Conservation (phyloP, 2,113 vertebrate genomes). For the Crotophaga sulcirostris region DNA sequence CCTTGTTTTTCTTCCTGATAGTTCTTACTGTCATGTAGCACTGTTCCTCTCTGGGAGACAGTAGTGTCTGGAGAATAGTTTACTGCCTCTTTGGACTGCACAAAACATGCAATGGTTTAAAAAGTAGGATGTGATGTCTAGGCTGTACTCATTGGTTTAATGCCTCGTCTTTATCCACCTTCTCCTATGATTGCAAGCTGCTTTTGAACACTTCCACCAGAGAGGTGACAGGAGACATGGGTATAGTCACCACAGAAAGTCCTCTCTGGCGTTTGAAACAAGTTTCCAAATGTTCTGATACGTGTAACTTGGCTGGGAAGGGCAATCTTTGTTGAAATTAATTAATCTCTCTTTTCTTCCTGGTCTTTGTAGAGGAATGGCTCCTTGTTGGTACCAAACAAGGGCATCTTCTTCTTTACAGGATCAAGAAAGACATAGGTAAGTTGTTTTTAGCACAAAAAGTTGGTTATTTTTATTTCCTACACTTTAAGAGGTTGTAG, state of each 20-base stretch:
- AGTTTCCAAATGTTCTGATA: background rate
- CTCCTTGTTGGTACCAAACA: slow-evolving; percentile 98
- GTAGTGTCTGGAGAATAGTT: background rate
- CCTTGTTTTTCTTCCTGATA: background rate
- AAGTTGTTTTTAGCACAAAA: background rate
- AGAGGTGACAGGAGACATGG: background rate
- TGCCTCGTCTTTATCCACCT: background rate
- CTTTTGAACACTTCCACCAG: background rate
- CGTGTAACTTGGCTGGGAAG: background rate
- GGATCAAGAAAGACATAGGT: slow-evolving; percentile 93
- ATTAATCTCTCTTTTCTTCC: background rate
- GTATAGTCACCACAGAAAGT: background rate
- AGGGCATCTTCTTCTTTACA: slow-evolving; percentile 94
- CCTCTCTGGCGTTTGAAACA: background rate
- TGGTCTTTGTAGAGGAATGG: slow-evolving; percentile 87
- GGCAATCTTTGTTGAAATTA: background rate
- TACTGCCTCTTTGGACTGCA: background rate
- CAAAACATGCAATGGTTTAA: background rate
- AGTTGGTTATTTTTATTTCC: background rate
- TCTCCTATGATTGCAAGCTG: background rate
- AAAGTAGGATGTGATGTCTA: background rate
- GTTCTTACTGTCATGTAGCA: background rate
- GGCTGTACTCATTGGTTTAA: background rate
- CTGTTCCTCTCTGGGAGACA: background rate
- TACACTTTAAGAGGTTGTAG: background rate